A percentile compares a stretch with the other conserved stretches of the same genome.
Conservation (phyloP, 2,888 invertebrate species). For the Idaea biselata region DNA sequence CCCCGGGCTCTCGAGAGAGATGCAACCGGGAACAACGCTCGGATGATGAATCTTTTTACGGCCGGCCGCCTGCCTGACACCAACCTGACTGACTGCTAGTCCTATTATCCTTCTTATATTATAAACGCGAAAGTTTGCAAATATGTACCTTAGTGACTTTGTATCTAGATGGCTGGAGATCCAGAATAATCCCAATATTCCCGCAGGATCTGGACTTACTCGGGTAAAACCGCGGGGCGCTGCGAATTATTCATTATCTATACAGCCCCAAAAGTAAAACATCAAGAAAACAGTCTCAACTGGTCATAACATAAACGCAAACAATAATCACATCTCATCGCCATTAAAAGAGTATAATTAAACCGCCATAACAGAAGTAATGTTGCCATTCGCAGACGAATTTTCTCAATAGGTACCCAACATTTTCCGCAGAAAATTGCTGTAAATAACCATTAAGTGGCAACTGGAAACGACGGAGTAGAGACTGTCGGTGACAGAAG, state of each 20-base stretch:
- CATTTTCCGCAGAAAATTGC: constrained; percentile 45
- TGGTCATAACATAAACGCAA: background rate
- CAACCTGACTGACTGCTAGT: too few relatives aligned
- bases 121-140: too few relatives aligned
- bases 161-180: too few relatives aligned
- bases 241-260: background rate
- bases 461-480: constrained; percentile 28
- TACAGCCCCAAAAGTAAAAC: background rate
- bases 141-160: too few relatives aligned
- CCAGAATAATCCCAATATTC: too few relatives aligned
- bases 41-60: too few relatives aligned
- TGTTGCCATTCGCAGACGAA: constrained; percentile 10
- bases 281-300: background rate
- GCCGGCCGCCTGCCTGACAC: too few relatives aligned
- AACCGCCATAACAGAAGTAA: constrained; percentile 6
- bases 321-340: background rate
- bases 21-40: too few relatives aligned
- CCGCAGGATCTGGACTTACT: too few relatives aligned
- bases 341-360: constrained; percentile 4
- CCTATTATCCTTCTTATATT: too few relatives aligned
- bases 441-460: constrained; percentile 53
- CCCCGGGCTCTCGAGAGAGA: too few relatives aligned
- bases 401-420: constrained; percentile 15
- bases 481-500: background rate
- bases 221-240: too few relatives aligned